Evolutionary conservation across 2,113 vertebrate genomes (phyloP).

Genomic region (Platysteira castanea): DNA sequence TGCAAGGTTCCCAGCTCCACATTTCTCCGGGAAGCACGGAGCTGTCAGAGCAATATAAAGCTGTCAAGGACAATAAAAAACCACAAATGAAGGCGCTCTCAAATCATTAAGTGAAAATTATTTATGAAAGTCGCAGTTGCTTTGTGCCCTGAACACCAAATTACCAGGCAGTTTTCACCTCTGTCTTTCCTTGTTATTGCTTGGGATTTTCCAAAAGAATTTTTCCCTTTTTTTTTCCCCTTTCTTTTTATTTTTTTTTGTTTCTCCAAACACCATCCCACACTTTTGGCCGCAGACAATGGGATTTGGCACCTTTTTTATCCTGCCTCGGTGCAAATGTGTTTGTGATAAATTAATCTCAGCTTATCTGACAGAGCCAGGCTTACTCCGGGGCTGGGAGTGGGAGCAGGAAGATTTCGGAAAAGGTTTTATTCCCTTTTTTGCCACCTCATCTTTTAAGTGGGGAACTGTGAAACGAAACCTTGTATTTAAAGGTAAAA

Average conservation of each 20-base stretch:
- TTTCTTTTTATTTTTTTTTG: background rate
- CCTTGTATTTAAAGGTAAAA: background rate
- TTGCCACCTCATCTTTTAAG: background rate
- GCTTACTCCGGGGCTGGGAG: background rate
- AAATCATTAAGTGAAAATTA: slow-evolving; percentile 50
- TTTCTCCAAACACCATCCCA: background rate
- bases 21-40: background rate
- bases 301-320: background rate
- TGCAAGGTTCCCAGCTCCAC: background rate
- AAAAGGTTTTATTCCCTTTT: background rate
- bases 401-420: background rate
- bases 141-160: background rate
- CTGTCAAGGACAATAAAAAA: slow-evolving; percentile 48
- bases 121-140: slow-evolving; percentile 29
- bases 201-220: background rate
- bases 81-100: background rate
- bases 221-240: accelerated
- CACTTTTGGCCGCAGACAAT: background rate
- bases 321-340: background rate
- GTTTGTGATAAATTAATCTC: background rate
- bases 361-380: background rate
- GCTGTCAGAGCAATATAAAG: slow-evolving; percentile 14
- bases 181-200: background rate
- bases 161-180: slow-evolving; percentile 5
- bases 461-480: background rate